Percentiles rank a stretch among this genome's conserved stretches.
Evolutionary conservation across 2,888 invertebrate genomes (phyloP).

Genomic region (Stenolophus ochropezus): DNA sequence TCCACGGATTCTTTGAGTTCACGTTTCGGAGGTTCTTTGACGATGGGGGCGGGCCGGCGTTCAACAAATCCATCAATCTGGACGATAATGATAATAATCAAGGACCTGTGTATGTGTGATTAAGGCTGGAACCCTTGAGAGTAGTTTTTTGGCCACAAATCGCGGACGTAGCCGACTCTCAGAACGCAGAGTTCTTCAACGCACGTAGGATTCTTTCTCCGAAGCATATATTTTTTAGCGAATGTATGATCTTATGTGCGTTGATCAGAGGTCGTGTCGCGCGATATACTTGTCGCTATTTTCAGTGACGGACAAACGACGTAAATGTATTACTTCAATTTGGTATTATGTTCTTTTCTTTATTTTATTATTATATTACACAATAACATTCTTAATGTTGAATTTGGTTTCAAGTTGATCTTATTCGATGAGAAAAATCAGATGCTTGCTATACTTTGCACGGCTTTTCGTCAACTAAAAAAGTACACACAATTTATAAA

Average conservation of each 20-base stretch:
- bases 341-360: conserved; percentile 35
- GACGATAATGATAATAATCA: conserved; percentile 92
- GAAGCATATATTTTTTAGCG: no score
- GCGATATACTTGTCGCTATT: background rate
- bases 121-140: conserved; percentile 59
- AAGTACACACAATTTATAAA: conserved; percentile 18
- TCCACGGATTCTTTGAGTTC: conserved; percentile 99
- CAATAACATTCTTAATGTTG: conserved; percentile 41
- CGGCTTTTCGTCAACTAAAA: conserved; percentile 22
- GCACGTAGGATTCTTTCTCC: no score
- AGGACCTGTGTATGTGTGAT: conserved; percentile 89
- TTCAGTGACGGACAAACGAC: conserved; percentile 5
- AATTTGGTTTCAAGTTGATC: conserved; percentile 28
- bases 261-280: background rate
- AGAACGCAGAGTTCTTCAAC: background rate
- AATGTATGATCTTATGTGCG: background rate
- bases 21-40: conserved; percentile 99
- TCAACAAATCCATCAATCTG: conserved; percentile 86
- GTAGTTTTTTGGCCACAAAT: conserved; percentile 28
- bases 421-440: conserved; percentile 31
- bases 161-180: conserved; percentile 22
- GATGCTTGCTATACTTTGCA: conserved; percentile 26
- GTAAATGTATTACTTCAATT: conserved; percentile 42
- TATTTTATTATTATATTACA: conserved; percentile 38
- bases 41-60: conserved; percentile 82